Percentiles rank a stretch among this genome's conserved stretches.
phyloP scores from a whole-genome alignment of 2,113 vertebrate genomes.

The Sceloporus tristichus region DNA sequence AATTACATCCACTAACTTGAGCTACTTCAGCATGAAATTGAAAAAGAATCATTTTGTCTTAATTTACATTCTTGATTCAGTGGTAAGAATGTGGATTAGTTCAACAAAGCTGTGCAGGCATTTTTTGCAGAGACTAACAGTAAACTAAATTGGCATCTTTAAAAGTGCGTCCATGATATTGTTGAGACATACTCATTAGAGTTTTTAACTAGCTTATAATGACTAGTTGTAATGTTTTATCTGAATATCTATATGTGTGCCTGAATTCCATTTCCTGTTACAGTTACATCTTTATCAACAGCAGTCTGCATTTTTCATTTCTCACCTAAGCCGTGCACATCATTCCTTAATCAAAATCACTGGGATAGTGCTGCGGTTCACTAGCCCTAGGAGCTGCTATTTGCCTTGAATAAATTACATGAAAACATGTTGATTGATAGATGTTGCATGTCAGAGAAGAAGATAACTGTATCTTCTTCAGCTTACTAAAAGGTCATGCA shows the following conservation, averaged over 20 bases:
- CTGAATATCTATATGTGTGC: constrained; percentile 70
- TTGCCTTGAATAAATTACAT: constrained; percentile 90
- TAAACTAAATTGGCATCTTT: constrained; percentile 77
- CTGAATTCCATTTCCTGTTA: constrained; percentile 78
- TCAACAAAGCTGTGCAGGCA: constrained; percentile 71
- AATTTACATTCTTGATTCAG: constrained; percentile 99
- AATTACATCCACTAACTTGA: constrained; percentile 99
- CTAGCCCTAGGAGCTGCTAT: constrained; percentile 87
- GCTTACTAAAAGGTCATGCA: constrained; percentile 97
- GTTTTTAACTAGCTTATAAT: constrained; percentile 60
- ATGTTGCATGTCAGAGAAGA: constrained; percentile 92
- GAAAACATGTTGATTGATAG: constrained; percentile 96
- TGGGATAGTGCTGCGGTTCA: constrained; percentile 83
- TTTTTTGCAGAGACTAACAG: constrained; percentile 77
- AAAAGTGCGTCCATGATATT: constrained; percentile 79
- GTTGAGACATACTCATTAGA: constrained; percentile 76
- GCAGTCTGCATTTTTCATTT: constrained; percentile 82
- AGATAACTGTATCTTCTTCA: constrained; percentile 97
- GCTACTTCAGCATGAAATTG: constrained; percentile 99
- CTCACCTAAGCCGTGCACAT: constrained; percentile 83
- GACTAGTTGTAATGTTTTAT: constrained; percentile 68
- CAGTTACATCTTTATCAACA: constrained; percentile 85
- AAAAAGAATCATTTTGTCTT: constrained; percentile 98
- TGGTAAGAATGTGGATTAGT: constrained; percentile 93
- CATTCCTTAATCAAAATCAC: constrained; percentile 88